These are phyloP conservation scores for Brachionus angularis DNA, from an alignment of 1,140 invertebrate species.

Conservation along the genomic window DNA sequence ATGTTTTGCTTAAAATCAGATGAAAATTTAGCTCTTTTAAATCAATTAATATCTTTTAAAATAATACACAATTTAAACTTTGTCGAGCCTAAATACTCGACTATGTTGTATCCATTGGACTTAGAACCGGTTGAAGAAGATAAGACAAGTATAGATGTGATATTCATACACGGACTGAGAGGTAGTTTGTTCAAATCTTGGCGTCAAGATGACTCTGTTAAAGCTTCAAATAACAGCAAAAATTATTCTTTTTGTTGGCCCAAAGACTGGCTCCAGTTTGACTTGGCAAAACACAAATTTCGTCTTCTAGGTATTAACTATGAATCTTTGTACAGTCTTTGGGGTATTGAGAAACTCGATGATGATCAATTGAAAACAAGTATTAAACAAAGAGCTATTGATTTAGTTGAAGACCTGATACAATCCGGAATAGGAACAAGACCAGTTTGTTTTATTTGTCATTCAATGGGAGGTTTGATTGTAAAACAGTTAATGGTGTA, in stretches of 20 bases:
- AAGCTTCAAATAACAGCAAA: not conserved
- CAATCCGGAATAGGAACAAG: conserved; percentile 7
- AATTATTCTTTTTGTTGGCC: conserved; percentile 18
- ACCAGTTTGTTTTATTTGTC: conserved; percentile 36
- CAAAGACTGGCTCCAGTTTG: conserved; percentile 10
- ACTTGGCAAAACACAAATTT: not conserved
- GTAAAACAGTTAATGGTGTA: conserved; percentile 24
- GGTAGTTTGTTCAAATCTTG: conserved; percentile 40
- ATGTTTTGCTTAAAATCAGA: not conserved
- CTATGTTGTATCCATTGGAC: conserved; percentile 18
- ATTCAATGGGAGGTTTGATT: conserved; percentile 44
- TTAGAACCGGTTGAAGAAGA: no score
- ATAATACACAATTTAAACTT: conserved; percentile 14
- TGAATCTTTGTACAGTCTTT: conserved; percentile 30
- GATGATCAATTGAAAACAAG: conserved; percentile 8
- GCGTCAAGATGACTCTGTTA: conserved; percentile 23
- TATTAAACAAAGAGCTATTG: conserved; percentile 32
- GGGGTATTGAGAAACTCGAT: conserved; percentile 25
- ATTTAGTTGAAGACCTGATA: conserved; percentile 15
- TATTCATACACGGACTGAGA: conserved; percentile 33
- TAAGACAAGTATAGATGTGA: no score
- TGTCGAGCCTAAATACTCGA: not conserved
- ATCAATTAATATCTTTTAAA: conserved; percentile 21
- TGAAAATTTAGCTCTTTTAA: no score
- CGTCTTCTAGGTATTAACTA: conserved; percentile 31